Evolutionary conservation across 2,888 invertebrate genomes (phyloP), one percentile per base, ranked within the genome.

Genomic region (Apoderus coryli): DNA sequence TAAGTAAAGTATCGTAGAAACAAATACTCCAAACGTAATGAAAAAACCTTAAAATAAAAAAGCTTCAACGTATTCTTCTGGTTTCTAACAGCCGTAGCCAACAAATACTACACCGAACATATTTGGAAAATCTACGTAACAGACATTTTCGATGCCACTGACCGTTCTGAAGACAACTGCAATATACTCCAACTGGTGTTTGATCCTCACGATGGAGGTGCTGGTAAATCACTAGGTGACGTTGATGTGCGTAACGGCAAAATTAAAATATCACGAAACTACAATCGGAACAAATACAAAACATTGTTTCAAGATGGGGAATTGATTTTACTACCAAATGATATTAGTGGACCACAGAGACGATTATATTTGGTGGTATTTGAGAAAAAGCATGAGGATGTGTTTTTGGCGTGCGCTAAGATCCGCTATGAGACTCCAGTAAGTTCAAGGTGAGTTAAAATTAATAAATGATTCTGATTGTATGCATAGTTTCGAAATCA

Each of bases 41-140:
- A n/a, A n/a, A n/a, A n/a, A n/a, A n/a, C n/a, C n/a, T n/a, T n/a
- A n/a, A n/a, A n/a, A n/a, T n/a, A n/a, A n/a, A n/a, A n/a, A n/a
- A n/a, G n/a, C n/a, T n/a, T n/a, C n/a, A n/a, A n/a, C n/a, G n/a
- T n/a, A n/a, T n/a, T n/a, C n/a, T n/a, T n/a, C n/a, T n/a, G n/a
- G n/a, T n/a, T n/a, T n/a, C n/a, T n/a, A n/a, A n/a, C n/a, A n/a
- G n/a, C n/a, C n/a, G n/a, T n/a, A n/a, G n/a, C n/a, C n/a, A n/a
- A n/a, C n/a, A n/a, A n/a, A n/a, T n/a, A 63, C 27, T 70, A 64
- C 28, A 80, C 84, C 0, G 69, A 77, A 48, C 88, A 90, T 51
- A 69, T 70, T 32, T 90, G 90, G 90, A 84, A 86, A 50, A 71
- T 90, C 31, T 85, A 76, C 49, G 82, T 82, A 11, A 89, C 89